Conservation (phyloP, 1,140 invertebrate species). For the Lepidurus arcticus region DNA sequence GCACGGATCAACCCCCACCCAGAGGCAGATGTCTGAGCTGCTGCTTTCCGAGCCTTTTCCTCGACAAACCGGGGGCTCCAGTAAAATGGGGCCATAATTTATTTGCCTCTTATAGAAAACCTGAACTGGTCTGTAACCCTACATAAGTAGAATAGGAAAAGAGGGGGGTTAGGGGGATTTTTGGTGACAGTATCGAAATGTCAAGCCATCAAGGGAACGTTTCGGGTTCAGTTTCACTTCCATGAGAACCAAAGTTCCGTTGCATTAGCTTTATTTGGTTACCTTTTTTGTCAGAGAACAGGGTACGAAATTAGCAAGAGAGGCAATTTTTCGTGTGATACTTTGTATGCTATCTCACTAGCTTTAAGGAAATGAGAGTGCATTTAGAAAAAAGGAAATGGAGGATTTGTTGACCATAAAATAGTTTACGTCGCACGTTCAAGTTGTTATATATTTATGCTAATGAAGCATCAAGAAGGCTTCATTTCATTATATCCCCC, state of each 20-base stretch:
- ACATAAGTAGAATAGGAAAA: not conserved
- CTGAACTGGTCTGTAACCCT: not conserved
- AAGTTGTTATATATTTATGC: not conserved
- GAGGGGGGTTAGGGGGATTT: not conserved
- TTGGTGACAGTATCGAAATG: not conserved
- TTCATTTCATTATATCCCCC: not conserved
- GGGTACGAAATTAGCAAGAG: not conserved
- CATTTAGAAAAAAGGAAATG: not conserved
- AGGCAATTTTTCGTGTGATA: not conserved
- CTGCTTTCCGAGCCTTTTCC: not conserved
- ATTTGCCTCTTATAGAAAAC: slow-evolving; percentile 9
- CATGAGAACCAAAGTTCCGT: slow-evolving; percentile 14
- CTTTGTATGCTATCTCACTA: not conserved
- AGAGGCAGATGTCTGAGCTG: slow-evolving; percentile 13
- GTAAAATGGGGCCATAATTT: slow-evolving; percentile 6
- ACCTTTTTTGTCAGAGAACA: not conserved
- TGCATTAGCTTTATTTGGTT: not conserved
- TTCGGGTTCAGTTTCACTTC: not conserved
- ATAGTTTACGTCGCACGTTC: not conserved
- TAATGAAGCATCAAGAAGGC: not conserved
- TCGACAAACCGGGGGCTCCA: not conserved
- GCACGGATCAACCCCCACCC: not conserved
- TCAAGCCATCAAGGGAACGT: not conserved
- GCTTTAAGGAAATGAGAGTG: not conserved
- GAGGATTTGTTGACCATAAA: not conserved